phyloP scores from a whole-genome alignment of 1,140 invertebrate species.

The Trigoniulus corallinus region DNA sequence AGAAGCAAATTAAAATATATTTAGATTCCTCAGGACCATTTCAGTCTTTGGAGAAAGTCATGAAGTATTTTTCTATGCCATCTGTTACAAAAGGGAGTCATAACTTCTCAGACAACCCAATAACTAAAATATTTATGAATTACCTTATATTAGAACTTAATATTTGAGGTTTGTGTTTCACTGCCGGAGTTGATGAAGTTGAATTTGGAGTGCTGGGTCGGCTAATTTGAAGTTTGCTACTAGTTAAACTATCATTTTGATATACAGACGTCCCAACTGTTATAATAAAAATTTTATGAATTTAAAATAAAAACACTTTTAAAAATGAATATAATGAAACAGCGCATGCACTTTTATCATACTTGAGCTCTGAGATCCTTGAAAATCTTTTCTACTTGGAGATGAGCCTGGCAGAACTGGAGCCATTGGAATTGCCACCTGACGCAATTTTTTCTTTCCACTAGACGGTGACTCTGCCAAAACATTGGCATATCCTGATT shows the following conservation, averaged over 20 bases:
- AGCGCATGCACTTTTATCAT: neutral
- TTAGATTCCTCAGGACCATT: neutral
- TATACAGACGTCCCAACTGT: neutral
- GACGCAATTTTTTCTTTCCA: constrained; percentile 1
- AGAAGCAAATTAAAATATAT: neutral
- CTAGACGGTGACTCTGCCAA: neutral
- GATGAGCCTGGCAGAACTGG: neutral
- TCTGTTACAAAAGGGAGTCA: no score
- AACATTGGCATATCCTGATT: neutral
- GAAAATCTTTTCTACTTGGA: neutral
- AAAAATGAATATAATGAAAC: neutral
- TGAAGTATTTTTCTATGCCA: no score
- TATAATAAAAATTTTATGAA: neutral
- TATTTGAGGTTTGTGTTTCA: neutral
- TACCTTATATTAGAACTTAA: no score
- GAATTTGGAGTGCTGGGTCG: neutral
- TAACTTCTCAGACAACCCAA: no score
- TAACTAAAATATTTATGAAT: no score
- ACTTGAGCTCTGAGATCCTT: neutral
- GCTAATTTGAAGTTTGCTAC: neutral
- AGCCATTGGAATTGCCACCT: constrained; percentile 1
- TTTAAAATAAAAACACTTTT: neutral
- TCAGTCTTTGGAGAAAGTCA: neutral
- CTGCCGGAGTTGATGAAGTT: neutral
- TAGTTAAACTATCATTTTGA: neutral